Base-by-base conservation (phyloP, 1,140 invertebrate genomes). In the Grapholita molesta region DNA sequence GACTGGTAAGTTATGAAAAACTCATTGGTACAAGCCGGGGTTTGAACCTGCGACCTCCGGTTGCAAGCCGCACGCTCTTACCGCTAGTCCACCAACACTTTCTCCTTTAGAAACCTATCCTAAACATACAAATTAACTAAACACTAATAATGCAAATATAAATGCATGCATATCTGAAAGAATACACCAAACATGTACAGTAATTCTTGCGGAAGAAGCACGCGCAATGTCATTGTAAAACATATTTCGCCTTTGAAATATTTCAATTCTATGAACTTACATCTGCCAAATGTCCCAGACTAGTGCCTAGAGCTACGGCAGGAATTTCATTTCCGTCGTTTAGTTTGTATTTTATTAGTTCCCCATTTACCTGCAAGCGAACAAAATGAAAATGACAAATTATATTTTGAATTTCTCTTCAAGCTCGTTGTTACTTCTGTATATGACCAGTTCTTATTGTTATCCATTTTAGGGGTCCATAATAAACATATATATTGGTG, bases 291-390 rank as follows among this genome's bases (percentile, higher is more conserved):
- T 88, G 85, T 53, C 85, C 87, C 68, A 88, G 67, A 64, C 87
- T 88, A 0, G 87, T 89, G 0, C 85, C 85, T 9, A 89, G 71
- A 38, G 87, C 85, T 4, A 89, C 74, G 8, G 79, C 77, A 11
- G 85, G 85, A 70, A 89, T 87, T 66, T 81, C 68, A 66, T 84
- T 70, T 12, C 85, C 85, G 74, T 87, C 87, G 53, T 85, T 87
- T 30, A 88, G 55, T 52, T 68, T 68, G 42, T 75, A 84, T 6
- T 68, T 66, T 33, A 73, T 70, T 23, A 67, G 64, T 25, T 66
- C 61, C 25, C 69, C 21, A 23, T 69, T 8, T 12, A 79, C 75
- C 82, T 84, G 77, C 42, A 48, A 30, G 38, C 48, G 30, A 64
- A 64, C 8, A 42, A 23, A 38, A 35, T 30, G 64, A 70, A 66